These are phyloP conservation scores for Cabera pusaria DNA, from an alignment of 2,888 invertebrate species.

Conservation along the genomic window DNA sequence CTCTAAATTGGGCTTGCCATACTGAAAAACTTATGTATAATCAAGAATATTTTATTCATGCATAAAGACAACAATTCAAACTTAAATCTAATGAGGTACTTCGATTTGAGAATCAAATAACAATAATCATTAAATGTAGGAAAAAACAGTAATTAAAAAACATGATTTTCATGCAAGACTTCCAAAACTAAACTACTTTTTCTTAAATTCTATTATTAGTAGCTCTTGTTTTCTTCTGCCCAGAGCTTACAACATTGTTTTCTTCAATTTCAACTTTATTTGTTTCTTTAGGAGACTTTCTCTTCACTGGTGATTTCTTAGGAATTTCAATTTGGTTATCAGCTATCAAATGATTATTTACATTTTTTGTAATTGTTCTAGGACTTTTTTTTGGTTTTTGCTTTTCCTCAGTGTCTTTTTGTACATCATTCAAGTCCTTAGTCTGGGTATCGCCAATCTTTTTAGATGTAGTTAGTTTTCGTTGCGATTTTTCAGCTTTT, in stretches of 20 bases:
- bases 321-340: slow-evolving; percentile 8
- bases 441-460: too few relatives aligned
- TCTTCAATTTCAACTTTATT: slow-evolving; percentile 9
- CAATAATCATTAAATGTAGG: too few relatives aligned
- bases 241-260: slow-evolving; percentile 6
- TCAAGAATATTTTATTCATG: slow-evolving; percentile 7
- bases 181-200: slow-evolving; percentile 15
- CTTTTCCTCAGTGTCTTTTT: too few relatives aligned
- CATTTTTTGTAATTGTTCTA: slow-evolving; percentile 16
- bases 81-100: slow-evolving; percentile 18
- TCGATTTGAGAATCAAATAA: neutral
- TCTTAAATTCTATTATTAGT: too few relatives aligned
- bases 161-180: slow-evolving; percentile 7
- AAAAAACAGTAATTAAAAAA: neutral
- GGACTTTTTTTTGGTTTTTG: slow-evolving; percentile 7
- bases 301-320: slow-evolving; percentile 34
- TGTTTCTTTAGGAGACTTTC: slow-evolving; percentile 38
- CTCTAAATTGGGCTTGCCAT: too few relatives aligned
- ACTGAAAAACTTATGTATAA: too few relatives aligned
- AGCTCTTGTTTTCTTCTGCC: slow-evolving; percentile 25
- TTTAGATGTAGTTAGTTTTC: slow-evolving; percentile 28
- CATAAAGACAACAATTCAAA: slow-evolving; percentile 13
- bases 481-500: slow-evolving; percentile 1
- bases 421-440: too few relatives aligned
- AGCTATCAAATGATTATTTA: slow-evolving; percentile 18